Base-by-base conservation (phyloP, 1,140 invertebrate species). In the Tribolium madens region DNA sequence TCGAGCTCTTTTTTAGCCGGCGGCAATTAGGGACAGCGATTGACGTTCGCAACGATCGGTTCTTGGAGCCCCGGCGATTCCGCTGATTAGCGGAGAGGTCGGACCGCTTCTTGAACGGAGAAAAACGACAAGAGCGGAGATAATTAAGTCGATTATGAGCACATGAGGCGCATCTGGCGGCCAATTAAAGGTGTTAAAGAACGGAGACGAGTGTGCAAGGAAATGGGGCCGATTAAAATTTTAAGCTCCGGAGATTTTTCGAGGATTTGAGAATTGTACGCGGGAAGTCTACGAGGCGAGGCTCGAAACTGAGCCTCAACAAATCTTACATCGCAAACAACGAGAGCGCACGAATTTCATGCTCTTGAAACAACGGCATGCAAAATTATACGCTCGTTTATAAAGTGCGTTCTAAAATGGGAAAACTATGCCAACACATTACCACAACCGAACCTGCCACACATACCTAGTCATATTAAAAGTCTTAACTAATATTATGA, bases 21-120 rank as follows among this genome's bases (percentile, higher is more conserved):
- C 50, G 50, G 70, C 70, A 72, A 72, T 72, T 72, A 72, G 50
- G 70, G 70, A 72, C 50, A 26, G 47, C 21, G 42, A 52, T 72
- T 64, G 57, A 64, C 57, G 57, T 64, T 64, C 57, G 57, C 21
- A 64, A 14, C 57, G 57, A 33, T 72, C 70, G 46, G 15, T 50
- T 31, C 70, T 9, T 14, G 57, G 46, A 21, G 42, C 36, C 42
- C 21, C 14, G 33, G 12, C 36, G 69, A 72, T 50, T 21, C 26
- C 15, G 13, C 46, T 72, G 70, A 72, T 72, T 72, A 72, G 70
- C 68, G 31, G 52, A 18, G 52, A 57, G 21, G 52, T 12, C 36
- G 36, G 36, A 42, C 36, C 36, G 36, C 21, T 26, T 26, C 21
- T 26, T 26, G 21, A 26, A 26, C 21, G 21, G 21, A 42, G 52